Conservation (phyloP, 2,888 invertebrate genomes). For the Hydroisotoma schaefferi region DNA sequence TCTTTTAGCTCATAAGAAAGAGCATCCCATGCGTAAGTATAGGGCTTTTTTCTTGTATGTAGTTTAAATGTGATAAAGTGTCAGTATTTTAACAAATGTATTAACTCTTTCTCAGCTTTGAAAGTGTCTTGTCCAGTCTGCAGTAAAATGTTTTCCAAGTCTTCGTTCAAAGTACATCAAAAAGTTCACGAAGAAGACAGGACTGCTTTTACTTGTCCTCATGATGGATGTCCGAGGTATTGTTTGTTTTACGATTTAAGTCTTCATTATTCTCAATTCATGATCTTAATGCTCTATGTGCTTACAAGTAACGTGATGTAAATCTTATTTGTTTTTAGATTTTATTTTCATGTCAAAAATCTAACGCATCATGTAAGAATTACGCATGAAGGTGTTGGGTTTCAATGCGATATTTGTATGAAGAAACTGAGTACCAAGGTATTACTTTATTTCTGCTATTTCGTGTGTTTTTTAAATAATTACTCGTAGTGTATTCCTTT, state of each 20-base stretch:
- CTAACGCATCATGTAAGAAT: constrained; percentile 31
- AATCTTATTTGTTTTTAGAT: constrained; percentile 16
- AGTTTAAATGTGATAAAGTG: background rate
- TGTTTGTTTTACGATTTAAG: too few species aligned
- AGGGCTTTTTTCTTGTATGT: background rate
- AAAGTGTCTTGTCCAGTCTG: constrained; percentile 20
- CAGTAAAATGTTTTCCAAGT: constrained; percentile 16
- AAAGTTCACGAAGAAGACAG: constrained; percentile 29
- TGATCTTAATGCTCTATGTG: too few species aligned
- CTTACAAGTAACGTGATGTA: background rate
- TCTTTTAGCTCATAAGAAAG: constrained; percentile 24
- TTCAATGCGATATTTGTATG: constrained; percentile 30
- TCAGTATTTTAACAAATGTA: background rate
- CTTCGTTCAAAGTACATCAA: constrained; percentile 18
- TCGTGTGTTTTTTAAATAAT: background rate
- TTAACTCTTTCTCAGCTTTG: background rate
- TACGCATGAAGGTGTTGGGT: constrained; percentile 32
- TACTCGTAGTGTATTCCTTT: background rate
- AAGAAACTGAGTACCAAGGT: constrained; percentile 32
- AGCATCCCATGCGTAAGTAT: constrained; percentile 10
- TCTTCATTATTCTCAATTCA: too few species aligned
- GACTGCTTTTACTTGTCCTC: constrained; percentile 22
- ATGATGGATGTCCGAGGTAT: constrained; percentile 33
- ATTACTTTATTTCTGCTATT: background rate
- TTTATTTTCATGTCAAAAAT: constrained; percentile 36